Evolutionary conservation across 2,888 invertebrate species (phyloP).

Genomic region (Meteorus colon): DNA sequence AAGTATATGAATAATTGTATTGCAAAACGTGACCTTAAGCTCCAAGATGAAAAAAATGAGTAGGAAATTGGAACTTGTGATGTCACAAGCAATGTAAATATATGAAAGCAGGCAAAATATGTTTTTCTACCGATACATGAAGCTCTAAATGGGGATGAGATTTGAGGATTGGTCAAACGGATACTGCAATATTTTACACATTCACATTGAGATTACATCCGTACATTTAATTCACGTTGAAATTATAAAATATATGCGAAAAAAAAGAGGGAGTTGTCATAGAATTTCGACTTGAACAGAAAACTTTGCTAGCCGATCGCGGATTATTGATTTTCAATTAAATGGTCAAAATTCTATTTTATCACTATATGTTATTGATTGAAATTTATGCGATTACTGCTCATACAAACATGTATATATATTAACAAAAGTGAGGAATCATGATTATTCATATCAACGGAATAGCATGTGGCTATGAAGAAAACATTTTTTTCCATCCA

Average conservation of each 20-base stretch:
- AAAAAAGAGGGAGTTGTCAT: background rate
- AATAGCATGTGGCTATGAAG: background rate
- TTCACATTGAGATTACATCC: slow-evolving; percentile 2
- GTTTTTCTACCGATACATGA: slow-evolving; percentile 26
- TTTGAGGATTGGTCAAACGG: background rate
- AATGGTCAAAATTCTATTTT: background rate
- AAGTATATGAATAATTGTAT: slow-evolving; percentile 27
- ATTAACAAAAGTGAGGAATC: background rate
- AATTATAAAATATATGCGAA: slow-evolving; percentile 5
- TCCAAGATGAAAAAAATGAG: background rate
- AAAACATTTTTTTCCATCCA: background rate
- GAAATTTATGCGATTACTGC: slow-evolving; percentile 3
- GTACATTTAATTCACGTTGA: background rate
- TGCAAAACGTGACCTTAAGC: slow-evolving; percentile 12
- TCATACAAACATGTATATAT: background rate
- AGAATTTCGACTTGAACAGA: background rate
- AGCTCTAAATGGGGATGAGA: background rate
- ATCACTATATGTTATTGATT: background rate
- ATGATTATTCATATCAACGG: slow-evolving; percentile 8
- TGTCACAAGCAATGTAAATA: slow-evolving; percentile 27
- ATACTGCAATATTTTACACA: slow-evolving; percentile 29
- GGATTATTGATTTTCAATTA: background rate
- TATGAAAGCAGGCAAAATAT: slow-evolving; percentile 17
- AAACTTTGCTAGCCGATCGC: background rate
- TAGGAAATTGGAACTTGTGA: slow-evolving; percentile 14